Percentiles rank a stretch among this genome's conserved stretches.
Evolutionary conservation across 2,113 vertebrate genomes (phyloP).

Genomic region (Cynocephalus volans): DNA sequence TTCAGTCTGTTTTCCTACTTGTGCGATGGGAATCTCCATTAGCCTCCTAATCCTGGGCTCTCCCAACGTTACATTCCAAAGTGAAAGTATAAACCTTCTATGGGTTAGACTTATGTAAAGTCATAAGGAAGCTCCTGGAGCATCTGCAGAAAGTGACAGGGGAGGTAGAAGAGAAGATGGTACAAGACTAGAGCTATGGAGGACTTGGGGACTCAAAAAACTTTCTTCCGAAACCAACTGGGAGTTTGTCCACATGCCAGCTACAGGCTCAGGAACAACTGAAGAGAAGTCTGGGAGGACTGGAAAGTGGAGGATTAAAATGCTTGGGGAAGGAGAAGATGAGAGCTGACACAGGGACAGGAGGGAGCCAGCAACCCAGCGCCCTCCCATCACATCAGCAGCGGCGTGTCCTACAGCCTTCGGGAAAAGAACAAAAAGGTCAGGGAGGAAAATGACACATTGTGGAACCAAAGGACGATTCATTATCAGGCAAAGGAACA

Average conservation of each 20-base stretch:
- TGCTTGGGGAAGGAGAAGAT: background rate
- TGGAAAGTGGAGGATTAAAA: background rate
- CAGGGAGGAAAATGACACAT: constrained; percentile 62
- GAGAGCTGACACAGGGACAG: background rate
- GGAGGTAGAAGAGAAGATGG: background rate
- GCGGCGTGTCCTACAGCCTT: background rate
- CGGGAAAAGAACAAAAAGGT: constrained; percentile 45
- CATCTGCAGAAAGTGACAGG: background rate
- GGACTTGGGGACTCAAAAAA: background rate
- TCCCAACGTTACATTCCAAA: background rate
- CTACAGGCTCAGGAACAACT: background rate
- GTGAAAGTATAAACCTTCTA: background rate
- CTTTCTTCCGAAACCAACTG: constrained; percentile 18
- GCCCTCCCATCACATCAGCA: background rate
- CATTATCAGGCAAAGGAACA: constrained; percentile 67
- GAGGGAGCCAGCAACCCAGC: background rate
- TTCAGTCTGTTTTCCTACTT: background rate
- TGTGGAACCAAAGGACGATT: constrained; percentile 70
- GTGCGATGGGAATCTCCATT: background rate
- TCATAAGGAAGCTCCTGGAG: background rate
- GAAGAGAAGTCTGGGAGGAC: background rate
- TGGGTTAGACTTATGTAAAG: fast-evolving
- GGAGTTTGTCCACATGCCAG: background rate
- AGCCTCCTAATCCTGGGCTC: background rate
- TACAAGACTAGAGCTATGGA: background rate